Base-by-base conservation (phyloP, 2,888 invertebrate species). In the Pseudeuparius sepicola region DNA sequence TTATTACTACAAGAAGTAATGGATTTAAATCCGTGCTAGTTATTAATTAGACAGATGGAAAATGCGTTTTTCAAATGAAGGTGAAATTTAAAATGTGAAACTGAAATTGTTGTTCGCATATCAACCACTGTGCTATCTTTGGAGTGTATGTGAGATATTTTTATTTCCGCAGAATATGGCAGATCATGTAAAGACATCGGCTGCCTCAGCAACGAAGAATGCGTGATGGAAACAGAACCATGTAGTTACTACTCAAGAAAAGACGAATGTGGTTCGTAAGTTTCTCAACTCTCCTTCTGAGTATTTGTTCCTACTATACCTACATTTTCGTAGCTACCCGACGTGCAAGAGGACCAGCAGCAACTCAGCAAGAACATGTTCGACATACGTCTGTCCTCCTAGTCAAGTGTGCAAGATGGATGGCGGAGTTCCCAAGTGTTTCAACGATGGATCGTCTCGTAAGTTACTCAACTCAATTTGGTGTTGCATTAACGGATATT, bases 81-180 rank as follows among this genome's bases (percentile, higher is more conserved):
- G n/a, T n/a, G n/a, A n/a, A n/a, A n/a, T n/a, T n/a, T n/a, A n/a
- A n/a, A n/a, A n/a, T n/a, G n/a, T n/a, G n/a, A n/a, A n/a, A n/a
- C n/a, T n/a, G n/a, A n/a, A n/a, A n/a, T n/a, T n/a, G n/a, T n/a
- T n/a, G n/a, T n/a, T n/a, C n/a, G n/a, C n/a, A n/a, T n/a, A n/a
- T n/a, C n/a, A n/a, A n/a, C n/a, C n/a, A n/a, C n/a, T n/a, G n/a
- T n/a, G n/a, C n/a, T n/a, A n/a, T n/a, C n/a, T n/a, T n/a, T n/a
- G n/a, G n/a, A n/a, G n/a, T n/a, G n/a, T n/a, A n/a, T n/a, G n/a
- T n/a, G n/a, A n/a, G n/a, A n/a, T n/a, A n/a, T n/a, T n/a, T n/a
- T n/a, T n/a, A n/a, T n/a, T n/a, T n/a, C n/a, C n/a, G n/a, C 65
- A 85, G 84, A 85, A 61, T 85, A 82, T 58, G 84, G 84, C 40